These are phyloP conservation scores for Ascidia mentula DNA, from an alignment of 23 tunicate genomes.

Conservation along the genomic window DNA sequence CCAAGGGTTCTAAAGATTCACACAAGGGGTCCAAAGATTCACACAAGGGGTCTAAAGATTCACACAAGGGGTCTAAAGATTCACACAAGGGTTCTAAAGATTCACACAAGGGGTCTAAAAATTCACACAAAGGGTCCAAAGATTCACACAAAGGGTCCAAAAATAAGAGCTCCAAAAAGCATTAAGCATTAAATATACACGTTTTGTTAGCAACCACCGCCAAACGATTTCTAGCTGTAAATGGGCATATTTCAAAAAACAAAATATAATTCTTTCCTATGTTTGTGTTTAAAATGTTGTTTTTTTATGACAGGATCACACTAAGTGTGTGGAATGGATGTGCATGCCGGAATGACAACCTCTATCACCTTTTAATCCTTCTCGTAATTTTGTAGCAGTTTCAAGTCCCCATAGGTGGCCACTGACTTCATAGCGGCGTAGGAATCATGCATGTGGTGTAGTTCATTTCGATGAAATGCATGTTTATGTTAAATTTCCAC, in stretches of 20 bases:
- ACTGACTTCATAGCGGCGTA: too few species aligned
- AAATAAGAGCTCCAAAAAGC: slow-evolving; percentile 9
- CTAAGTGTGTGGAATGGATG: not conserved
- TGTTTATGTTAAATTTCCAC: too few species aligned
- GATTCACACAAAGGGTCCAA: slow-evolving; percentile 2
- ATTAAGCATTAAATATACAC: not conserved
- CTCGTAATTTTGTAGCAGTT: too few species aligned
- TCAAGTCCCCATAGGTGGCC: too few species aligned
- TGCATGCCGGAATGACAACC: slow-evolving; percentile 1
- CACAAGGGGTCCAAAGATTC: slow-evolving; percentile 3
- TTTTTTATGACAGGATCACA: not conserved
- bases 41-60: slow-evolving; percentile 14
- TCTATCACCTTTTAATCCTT: too few species aligned
- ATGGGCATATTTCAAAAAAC: too few species aligned
- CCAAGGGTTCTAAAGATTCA: slow-evolving; percentile 9
- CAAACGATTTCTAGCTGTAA: too few species aligned
- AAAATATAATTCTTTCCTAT: not conserved
- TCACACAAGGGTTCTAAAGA: slow-evolving; percentile 1
- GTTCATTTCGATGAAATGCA: too few species aligned
- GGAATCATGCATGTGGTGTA: too few species aligned
- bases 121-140: slow-evolving; percentile 8
- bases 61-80: not conserved
- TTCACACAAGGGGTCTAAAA: slow-evolving; percentile 12
- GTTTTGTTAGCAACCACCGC: too few species aligned
- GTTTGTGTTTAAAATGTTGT: not conserved